A percentile compares a stretch with the other conserved stretches of the same genome.
Conservation (phyloP, 1,140 invertebrate genomes). For the Caenorhabditis remanei region DNA sequence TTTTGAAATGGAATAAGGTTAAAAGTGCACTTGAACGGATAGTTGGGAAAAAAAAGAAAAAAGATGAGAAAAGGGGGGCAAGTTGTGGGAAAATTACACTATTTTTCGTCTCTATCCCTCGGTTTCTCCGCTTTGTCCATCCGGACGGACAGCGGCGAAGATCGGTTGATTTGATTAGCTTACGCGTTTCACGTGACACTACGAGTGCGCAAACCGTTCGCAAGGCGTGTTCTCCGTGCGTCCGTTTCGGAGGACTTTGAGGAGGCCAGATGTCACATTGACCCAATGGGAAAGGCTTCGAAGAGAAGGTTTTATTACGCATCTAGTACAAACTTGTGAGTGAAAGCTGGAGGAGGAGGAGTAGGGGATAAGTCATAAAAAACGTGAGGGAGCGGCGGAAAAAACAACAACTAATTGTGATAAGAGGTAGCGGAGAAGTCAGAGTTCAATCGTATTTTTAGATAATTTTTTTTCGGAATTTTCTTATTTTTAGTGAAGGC, state of each 20-base stretch:
- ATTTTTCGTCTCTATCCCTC: conserved; percentile 36
- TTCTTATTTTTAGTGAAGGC: no score
- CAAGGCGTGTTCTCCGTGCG: conserved; percentile 7
- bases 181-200: background rate
- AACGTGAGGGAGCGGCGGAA: background rate
- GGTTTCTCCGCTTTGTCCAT: conserved; percentile 43
- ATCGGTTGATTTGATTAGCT: conserved; percentile 53
- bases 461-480: no score
- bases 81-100: conserved; percentile 54
- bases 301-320: conserved; percentile 34
- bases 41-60: conserved; percentile 23
- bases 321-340: conserved; percentile 16
- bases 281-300: background rate
- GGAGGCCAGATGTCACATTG: conserved; percentile 36
- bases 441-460: background rate
- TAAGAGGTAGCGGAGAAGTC: background rate
- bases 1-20: background rate
- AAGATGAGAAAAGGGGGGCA: conserved; percentile 19
- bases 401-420: background rate
- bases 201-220: background rate
- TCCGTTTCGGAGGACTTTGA: background rate
- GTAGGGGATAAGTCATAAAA: background rate
- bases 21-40: conserved; percentile 45
- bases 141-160: conserved; percentile 46
- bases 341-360: background rate